Evolutionary conservation across 2,113 vertebrate genomes (phyloP), one percentile per base, ranked within the genome.

Genomic region (Verasper variegatus): DNA sequence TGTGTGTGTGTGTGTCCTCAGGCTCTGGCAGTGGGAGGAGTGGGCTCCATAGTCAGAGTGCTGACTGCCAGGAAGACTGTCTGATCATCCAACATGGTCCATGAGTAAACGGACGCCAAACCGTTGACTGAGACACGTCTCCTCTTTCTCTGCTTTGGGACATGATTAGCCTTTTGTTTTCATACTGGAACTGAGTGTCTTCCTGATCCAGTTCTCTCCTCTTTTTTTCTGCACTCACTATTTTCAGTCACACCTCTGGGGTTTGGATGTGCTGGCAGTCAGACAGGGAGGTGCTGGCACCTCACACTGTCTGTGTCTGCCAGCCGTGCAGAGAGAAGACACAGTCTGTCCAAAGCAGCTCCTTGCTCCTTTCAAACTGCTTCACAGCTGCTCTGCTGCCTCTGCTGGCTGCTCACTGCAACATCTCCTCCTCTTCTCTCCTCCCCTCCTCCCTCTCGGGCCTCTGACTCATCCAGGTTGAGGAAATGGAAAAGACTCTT

Each of bases 1-100:
- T 31, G 31, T 37, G 27, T 27, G 21, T 72, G 14, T 68, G 27
- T 76, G 83, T 81, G 1, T 91, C 82, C 49, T 2, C 86, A 98
- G 97, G 96, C 96, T n/a, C 93, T 99, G 74, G 96, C 96, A 69
- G 97, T 95, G 4, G 97, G 97, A 81, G 97, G 97, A 42, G 96
- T 98, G 0, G 97, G 97, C 27, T 97, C 95, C 77, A 98, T 99
- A 1, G 96, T 98, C 17, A 91, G 97, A 0, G 97, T 98, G 56
- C 88, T 99, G 91, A 99, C 97, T n/a, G 97, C 97, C 78, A 95
- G 97, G 89, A 98, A 97, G 89, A 98, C 97, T 0, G 96, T 99
- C 84, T 99, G 86, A 90, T 37, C 9, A 2, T 40, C 20, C 9
- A 20, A 15, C 64, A 60, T 42, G 47, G 24, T 57, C 58, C 63